Percentiles rank a stretch among this genome's conserved stretches.
Evolutionary conservation across 2,888 invertebrate genomes (phyloP).

Genomic region (Pimpla rufipes): DNA sequence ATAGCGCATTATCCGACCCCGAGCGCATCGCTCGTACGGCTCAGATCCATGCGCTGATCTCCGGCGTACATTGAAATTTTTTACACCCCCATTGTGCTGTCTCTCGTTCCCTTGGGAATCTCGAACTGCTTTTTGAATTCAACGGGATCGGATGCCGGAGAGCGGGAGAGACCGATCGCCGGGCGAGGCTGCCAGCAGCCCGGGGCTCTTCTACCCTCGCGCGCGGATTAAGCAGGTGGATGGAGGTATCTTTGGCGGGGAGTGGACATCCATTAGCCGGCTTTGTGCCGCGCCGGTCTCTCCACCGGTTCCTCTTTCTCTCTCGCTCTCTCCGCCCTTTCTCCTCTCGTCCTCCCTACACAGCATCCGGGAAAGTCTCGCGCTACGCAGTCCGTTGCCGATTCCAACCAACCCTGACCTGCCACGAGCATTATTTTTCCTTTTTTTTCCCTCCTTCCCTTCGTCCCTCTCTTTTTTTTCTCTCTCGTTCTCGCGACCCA

Average conservation of each 20-base stretch:
- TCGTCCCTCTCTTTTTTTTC: slow-evolving; percentile 11
- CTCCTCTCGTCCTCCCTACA: slow-evolving; percentile 43
- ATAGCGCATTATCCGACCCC: not conserved
- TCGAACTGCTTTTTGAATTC: slow-evolving; percentile 38
- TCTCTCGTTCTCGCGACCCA: slow-evolving; percentile 56
- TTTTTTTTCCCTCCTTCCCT: slow-evolving; percentile 18
- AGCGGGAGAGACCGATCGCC: not conserved
- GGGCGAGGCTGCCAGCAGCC: slow-evolving; percentile 7
- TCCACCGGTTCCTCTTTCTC: slow-evolving; percentile 64
- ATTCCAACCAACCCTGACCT: not conserved
- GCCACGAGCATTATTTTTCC: slow-evolving; percentile 12
- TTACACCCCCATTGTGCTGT: slow-evolving; percentile 19
- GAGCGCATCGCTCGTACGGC: not conserved
- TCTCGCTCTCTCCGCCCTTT: slow-evolving; percentile 23
- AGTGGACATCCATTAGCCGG: slow-evolving; percentile 85
- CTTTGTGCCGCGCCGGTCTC: slow-evolving; percentile 83
- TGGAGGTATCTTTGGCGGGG: slow-evolving; percentile 83
- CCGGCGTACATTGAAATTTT: slow-evolving; percentile 16
- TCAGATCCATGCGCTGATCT: slow-evolving; percentile 6
- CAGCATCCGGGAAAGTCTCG: slow-evolving; percentile 46
- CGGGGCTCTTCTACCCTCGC: slow-evolving; percentile 61
- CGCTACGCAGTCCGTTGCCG: slow-evolving; percentile 27
- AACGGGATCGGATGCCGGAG: slow-evolving; percentile 33
- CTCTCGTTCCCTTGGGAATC: slow-evolving; percentile 32
- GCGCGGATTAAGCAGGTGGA: slow-evolving; percentile 76